Evolutionary conservation across 2,113 vertebrate genomes (phyloP), one percentile per base, ranked within the genome.

Genomic region (Percopsis transmontana): DNA sequence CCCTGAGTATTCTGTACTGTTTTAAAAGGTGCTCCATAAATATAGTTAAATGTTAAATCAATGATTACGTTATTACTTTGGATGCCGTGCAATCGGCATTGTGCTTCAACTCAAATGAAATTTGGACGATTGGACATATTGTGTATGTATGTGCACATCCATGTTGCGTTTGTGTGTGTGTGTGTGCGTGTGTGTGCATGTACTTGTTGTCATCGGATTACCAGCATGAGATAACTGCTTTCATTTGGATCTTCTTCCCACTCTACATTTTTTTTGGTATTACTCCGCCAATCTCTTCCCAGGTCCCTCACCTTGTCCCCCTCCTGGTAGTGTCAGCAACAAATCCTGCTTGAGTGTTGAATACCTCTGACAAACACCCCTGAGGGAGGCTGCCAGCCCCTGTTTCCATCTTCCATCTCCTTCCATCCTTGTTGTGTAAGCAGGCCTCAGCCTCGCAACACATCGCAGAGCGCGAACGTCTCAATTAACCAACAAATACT

Each of bases 401-500:
- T n/a, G 45, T 38, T 27, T 2, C 14, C 23, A 11, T 4, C 47
- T 50, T 61, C 27, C 40, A 51, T 71, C 38, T 33, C 42, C 45
- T 19, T 38, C 54, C 16, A 15, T 9, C 48, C 47, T 11, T 21
- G 19, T 2, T 57, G 53, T 66, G 41, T 47, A 21, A 54, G 53
- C 14, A 69, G 42, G 59, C 54, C 54, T 70, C 47, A 19, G 54
- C 72, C 40, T 68, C 16, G 2, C 51, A 42, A 18, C 63, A 48
- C 54, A 58, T 68, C 55, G 73, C 58, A 2, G 14, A 54, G 39
- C 56, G 68, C 74, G 38, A 51, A n/a, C 60, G 59, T 64, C 79
- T 79, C 69, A 69, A 62, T 87, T 79, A 80, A 77, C 4, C 68
- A 56, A 55, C 23, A 76, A 82, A 79, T 62, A 60, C 61, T 0